Conservation (phyloP, 2,113 vertebrate species). For the Saguinus imperator region DNA sequence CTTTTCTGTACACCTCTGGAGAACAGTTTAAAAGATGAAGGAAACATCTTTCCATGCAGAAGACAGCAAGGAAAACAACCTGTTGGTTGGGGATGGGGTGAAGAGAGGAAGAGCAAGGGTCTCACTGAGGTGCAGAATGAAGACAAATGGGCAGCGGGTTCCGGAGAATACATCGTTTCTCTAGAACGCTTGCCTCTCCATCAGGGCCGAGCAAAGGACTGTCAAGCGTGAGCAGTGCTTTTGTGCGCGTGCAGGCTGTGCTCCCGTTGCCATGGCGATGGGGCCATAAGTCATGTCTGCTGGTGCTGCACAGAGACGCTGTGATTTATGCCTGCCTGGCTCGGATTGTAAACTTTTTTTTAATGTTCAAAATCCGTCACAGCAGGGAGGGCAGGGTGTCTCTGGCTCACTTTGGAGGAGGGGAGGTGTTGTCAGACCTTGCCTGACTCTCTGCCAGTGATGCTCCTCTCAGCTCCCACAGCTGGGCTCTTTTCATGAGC, state of each 20-base stretch:
- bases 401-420: background rate
- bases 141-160: slow-evolving; percentile 82
- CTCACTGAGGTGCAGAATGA: slow-evolving; percentile 75
- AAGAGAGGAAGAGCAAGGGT: slow-evolving; percentile 68
- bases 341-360: slow-evolving; percentile 81
- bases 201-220: slow-evolving; percentile 81
- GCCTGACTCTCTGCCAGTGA: background rate
- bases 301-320: slow-evolving; percentile 73
- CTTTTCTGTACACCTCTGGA: background rate
- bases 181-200: slow-evolving; percentile 81
- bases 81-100: slow-evolving; percentile 57
- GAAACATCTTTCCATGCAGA: background rate
- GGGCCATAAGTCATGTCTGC: slow-evolving; percentile 84
- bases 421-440: background rate
- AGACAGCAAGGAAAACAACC: background rate
- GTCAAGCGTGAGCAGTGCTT: slow-evolving; percentile 79
- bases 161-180: slow-evolving; percentile 80
- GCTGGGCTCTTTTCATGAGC: background rate
- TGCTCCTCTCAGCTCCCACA: background rate
- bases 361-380: slow-evolving; percentile 73
- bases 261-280: slow-evolving; percentile 83
- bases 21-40: background rate
- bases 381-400: background rate
- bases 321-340: slow-evolving; percentile 80
- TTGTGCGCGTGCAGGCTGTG: slow-evolving; percentile 76